Evolutionary conservation across 2,797 vertebrate genomes (phyloP), one percentile per base, ranked within the genome.

Genomic region (Oryzias dopingdopingensis): DNA sequence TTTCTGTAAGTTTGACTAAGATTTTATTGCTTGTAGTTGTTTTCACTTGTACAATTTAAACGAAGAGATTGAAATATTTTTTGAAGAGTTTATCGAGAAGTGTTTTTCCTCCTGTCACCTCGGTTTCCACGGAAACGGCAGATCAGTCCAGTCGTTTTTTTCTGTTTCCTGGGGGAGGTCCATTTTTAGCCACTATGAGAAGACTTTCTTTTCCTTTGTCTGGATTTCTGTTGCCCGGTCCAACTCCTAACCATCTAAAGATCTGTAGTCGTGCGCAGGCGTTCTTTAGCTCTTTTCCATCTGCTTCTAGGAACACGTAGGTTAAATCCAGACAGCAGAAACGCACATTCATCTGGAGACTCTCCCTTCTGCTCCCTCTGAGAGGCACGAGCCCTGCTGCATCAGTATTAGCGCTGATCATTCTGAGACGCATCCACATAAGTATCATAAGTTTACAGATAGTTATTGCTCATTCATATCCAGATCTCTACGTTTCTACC

Each of bases 1-100:
- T 29, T 50, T 56, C 53, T 79, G 75, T 77, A 85, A 79, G 78
- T 72, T 59, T n/a, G 46, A 51, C 40, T 59, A 58, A 42, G 40
- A 56, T 53, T 71, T 62, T 60, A 61, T 32, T 45, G 55, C 48
- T 67, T 43, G 26, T 70, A 43, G 65, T 68, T 66, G 53, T 70
- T 76, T 75, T 78, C 44, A 42, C 40, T 7, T 72, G 64, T 74
- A 65, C 68, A 52, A 59, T 65, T 42, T 59, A 58, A 44, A 55
- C 15, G 17, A 74, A 44, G 54, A 72, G 51, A 71, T 32, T 73
- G 26, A 29, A 66, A 49, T 86, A 83, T 87, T 82, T 85, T 83
- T 76, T 54, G 52, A 79, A 59, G 53, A 42, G 49, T 72, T 81
- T 80, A 58, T 74, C 46, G 62, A 15, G 16, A 22, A 64, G 23